These are phyloP conservation scores for Drosophila demipolita DNA, from an alignment of 2,888 invertebrate species.

Conservation along the genomic window DNA sequence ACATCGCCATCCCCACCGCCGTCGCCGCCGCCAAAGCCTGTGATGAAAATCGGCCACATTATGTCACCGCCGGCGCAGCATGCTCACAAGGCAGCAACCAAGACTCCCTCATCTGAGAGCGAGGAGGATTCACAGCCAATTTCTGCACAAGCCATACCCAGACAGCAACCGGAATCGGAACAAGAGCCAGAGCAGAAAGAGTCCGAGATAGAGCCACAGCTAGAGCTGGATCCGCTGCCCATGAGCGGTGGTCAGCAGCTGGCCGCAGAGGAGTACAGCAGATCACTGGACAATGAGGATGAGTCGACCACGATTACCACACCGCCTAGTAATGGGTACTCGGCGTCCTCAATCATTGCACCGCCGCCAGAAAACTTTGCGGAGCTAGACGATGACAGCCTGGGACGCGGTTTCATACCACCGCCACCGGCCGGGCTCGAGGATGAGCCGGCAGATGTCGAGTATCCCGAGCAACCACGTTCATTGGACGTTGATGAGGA, in stretches of 20 bases:
- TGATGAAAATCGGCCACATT: slow-evolving; percentile 68
- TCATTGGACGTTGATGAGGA: slow-evolving; percentile 54
- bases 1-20: slow-evolving; percentile 83
- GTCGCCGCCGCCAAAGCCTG: slow-evolving; percentile 82
- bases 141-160: slow-evolving; percentile 70
- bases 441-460: slow-evolving; percentile 41
- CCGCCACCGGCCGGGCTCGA: slow-evolving; percentile 71
- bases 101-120: slow-evolving; percentile 82
- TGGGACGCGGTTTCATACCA: slow-evolving; percentile 70
- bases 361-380: slow-evolving; percentile 80
- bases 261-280: slow-evolving; percentile 70
- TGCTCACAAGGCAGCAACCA: slow-evolving; percentile 69
- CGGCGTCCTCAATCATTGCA: slow-evolving; percentile 81
- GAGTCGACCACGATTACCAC: slow-evolving; percentile 84
- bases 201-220: slow-evolving; percentile 26
- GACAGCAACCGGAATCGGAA: slow-evolving; percentile 24
- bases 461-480: slow-evolving; percentile 36
- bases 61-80: slow-evolving; percentile 81
- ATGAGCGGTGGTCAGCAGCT: slow-evolving; percentile 51
- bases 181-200: slow-evolving; percentile 11
- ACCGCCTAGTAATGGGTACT: slow-evolving; percentile 84
- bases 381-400: slow-evolving; percentile 73
- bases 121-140: slow-evolving; percentile 82
- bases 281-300: slow-evolving; percentile 80
- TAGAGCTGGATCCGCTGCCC: slow-evolving; percentile 34